A percentile compares a stretch with the other conserved stretches of the same genome.
These are phyloP conservation scores for Ptychodera flava DNA, from an alignment of 35 echinoderm and acorn worm species.

Conservation along the genomic window DNA sequence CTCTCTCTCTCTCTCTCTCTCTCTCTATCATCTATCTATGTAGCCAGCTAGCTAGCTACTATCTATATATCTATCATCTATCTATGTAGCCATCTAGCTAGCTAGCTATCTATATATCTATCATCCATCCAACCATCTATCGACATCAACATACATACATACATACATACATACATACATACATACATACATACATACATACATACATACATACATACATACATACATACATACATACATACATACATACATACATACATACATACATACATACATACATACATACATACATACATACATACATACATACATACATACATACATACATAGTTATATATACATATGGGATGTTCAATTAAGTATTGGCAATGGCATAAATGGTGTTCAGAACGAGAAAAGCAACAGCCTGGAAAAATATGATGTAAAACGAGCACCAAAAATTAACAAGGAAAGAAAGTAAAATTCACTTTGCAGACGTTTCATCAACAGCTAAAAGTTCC, in stretches of 20 bases:
- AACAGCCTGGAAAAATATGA: too few relatives aligned
- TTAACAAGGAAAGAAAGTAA: too few relatives aligned
- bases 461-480: too few relatives aligned
- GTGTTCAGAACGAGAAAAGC: too few relatives aligned
- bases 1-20: neutral
- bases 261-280: neutral
- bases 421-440: too few relatives aligned
- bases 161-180: neutral
- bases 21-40: neutral
- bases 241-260: neutral
- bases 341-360: neutral
- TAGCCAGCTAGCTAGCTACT: neutral
- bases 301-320: neutral
- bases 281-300: neutral
- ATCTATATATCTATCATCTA: neutral
- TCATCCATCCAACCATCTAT: neutral
- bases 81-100: neutral
- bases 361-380: too few relatives aligned
- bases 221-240: neutral
- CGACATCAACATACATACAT: neutral
- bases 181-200: neutral
- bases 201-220: neutral
- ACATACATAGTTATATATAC: neutral
- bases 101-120: neutral
- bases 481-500: too few relatives aligned